Evolutionary conservation across 2,797 vertebrate genomes (phyloP).

Genomic region (Lutjanus campechanus): DNA sequence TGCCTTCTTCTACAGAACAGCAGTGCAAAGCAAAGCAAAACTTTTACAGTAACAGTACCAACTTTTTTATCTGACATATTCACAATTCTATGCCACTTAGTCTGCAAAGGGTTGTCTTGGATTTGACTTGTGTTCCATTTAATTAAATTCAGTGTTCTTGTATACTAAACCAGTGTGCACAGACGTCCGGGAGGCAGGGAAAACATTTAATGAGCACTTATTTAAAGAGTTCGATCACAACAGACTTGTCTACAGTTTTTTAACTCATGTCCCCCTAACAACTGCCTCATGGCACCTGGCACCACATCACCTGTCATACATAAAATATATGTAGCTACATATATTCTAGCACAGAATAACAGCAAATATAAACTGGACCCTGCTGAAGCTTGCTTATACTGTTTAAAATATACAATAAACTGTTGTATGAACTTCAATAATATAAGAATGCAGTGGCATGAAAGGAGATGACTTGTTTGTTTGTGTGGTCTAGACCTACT

Average conservation of each 20-base stretch:
- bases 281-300: not conserved
- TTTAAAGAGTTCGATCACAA: conserved; percentile 19
- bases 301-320: not conserved
- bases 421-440: not conserved
- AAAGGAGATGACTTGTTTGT: not conserved
- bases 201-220: conserved; percentile 5
- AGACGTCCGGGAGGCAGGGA: conserved; percentile 14
- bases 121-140: conserved; percentile 34
- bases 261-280: not conserved
- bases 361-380: not conserved
- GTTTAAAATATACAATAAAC: not conserved
- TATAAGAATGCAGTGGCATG: too few species aligned
- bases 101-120: conserved; percentile 27
- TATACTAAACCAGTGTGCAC: not conserved
- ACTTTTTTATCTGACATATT: conserved; percentile 40
- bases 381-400: not conserved
- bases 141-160: conserved; percentile 14
- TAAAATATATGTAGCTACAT: not conserved
- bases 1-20: conserved; percentile 9
- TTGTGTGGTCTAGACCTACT: not conserved
- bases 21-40: conserved; percentile 42
- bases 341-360: not conserved
- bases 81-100: conserved; percentile 17
- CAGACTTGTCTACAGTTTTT: not conserved
- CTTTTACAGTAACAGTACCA: conserved; percentile 24